Evolutionary conservation across 2,113 vertebrate species (phyloP).

Genomic region (Clarias magur): DNA sequence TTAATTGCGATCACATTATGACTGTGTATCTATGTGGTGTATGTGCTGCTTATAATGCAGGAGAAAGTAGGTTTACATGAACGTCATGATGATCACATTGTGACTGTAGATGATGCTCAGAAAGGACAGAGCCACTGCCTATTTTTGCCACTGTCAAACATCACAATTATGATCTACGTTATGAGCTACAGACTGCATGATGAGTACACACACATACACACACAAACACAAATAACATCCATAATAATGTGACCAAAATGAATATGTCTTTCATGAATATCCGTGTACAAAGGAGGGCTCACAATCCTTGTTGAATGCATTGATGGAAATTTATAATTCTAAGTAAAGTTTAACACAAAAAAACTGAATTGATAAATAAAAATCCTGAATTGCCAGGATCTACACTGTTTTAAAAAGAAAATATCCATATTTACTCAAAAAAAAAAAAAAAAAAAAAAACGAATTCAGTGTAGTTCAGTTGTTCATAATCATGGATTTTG

Average conservation of each 20-base stretch:
- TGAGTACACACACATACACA: background rate
- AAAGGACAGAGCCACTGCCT: background rate
- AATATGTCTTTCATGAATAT: background rate
- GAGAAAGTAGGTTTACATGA: background rate
- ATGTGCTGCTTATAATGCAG: slow-evolving; percentile 4
- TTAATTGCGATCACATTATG: background rate
- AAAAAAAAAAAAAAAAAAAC: background rate
- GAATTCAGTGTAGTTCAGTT: background rate
- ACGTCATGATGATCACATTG: background rate
- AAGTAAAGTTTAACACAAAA: background rate
- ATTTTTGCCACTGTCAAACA: background rate
- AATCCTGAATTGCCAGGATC: background rate
- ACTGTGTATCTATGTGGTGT: background rate
- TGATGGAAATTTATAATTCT: background rate
- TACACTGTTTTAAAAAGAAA: background rate
- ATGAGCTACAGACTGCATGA: background rate
- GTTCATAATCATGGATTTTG: background rate
- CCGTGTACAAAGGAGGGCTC: background rate
- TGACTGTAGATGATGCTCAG: background rate
- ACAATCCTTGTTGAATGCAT: background rate
- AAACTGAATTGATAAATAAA: slow-evolving; percentile 1
- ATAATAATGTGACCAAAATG: background rate
- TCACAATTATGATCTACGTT: background rate
- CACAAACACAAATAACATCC: background rate
- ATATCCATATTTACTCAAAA: slow-evolving; percentile 9